These are phyloP conservation scores for Elysia crispata DNA, from an alignment of 2,888 invertebrate species.

Conservation along the genomic window DNA sequence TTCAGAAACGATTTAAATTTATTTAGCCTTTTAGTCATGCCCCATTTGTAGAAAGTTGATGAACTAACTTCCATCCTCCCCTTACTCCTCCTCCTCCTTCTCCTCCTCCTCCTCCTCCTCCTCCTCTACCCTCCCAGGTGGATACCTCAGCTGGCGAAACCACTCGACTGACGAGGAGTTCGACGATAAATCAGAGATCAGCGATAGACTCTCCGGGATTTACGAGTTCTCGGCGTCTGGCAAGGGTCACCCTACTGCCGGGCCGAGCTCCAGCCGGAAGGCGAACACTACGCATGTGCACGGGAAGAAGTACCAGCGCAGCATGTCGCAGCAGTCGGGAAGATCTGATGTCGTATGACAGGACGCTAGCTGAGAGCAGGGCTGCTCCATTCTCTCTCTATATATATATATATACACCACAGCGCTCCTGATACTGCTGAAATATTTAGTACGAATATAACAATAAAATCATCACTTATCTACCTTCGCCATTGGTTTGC, in stretches of 20 bases:
- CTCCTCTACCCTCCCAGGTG: slow-evolving; percentile 36
- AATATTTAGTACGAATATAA: neutral
- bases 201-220: slow-evolving; percentile 40
- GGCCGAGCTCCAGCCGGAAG: neutral
- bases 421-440: no score
- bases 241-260: neutral
- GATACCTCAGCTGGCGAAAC: slow-evolving; percentile 57
- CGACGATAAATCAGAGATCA: slow-evolving; percentile 50
- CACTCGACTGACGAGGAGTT: slow-evolving; percentile 50
- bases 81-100: no score
- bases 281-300: neutral
- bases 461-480: no score
- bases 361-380: neutral
- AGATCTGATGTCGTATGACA: slow-evolving; percentile 48
- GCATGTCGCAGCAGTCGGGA: slow-evolving; percentile 39
- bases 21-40: no score
- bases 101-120: neutral
- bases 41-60: no score
- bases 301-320: slow-evolving; percentile 39
- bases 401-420: no score
- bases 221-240: slow-evolving; percentile 41
- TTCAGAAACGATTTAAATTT: no score
- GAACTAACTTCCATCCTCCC: no score
- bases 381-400: neutral
- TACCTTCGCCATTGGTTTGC: no score